These are phyloP conservation scores for Leucoptera coffeella DNA, from an alignment of 2,888 invertebrate species.

Conservation along the genomic window DNA sequence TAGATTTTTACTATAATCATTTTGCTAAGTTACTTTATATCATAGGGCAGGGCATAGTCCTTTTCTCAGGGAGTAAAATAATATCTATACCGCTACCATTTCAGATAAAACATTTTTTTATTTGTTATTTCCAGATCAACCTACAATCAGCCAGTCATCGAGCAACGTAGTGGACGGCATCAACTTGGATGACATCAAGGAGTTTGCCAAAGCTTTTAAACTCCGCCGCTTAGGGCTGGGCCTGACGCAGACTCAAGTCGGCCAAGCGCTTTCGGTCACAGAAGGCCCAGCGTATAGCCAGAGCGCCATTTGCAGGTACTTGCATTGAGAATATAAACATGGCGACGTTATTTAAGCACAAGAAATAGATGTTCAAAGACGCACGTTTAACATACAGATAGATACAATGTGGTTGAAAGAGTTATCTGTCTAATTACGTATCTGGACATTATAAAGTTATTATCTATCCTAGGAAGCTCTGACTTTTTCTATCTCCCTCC, in stretches of 20 bases:
- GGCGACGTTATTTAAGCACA: no score
- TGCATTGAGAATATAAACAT: no score
- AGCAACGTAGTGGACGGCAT: conserved; percentile 95
- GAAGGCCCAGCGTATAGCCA: conserved; percentile 98
- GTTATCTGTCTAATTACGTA: no score
- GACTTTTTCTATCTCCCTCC: no score
- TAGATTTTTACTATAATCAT: no score
- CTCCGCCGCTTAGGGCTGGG: conserved; percentile 87
- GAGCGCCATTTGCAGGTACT: conserved; percentile 98
- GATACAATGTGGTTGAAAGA: no score
- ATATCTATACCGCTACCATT: no score
- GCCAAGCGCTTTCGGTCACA: conserved; percentile 93
- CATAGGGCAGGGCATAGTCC: conserved; percentile 3
- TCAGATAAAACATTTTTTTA: not conserved
- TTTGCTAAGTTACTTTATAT: no score
- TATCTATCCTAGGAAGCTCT: no score
- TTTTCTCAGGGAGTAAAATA: conserved; percentile 1
- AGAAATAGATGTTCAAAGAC: no score
- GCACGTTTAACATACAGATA: no score
- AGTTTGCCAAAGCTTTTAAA: conserved; percentile 97
- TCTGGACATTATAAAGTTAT: no score
- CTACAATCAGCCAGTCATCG: conserved; percentile 88
- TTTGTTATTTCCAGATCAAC: conserved; percentile 61
- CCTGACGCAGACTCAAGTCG: conserved; percentile 93
- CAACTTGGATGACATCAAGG: conserved; percentile 95